Percentiles rank a stretch among this genome's conserved stretches.
Evolutionary conservation across 2,888 invertebrate species (phyloP).

Genomic region (Anoncus sp.): DNA sequence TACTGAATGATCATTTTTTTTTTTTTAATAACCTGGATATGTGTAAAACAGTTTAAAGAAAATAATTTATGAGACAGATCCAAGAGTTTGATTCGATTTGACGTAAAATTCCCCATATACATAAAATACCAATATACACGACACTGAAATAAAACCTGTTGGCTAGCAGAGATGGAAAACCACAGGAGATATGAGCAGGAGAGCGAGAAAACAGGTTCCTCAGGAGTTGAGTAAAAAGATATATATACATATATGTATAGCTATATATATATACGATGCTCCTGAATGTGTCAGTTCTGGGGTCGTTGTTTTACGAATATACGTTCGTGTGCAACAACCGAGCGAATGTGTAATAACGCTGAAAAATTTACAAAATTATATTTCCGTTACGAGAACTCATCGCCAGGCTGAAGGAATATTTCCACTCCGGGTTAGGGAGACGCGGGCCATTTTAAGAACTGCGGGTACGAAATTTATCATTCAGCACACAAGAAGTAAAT

Average conservation of each 20-base stretch:
- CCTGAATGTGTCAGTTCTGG: conserved; percentile 39
- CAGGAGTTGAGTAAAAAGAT: conserved; percentile 23
- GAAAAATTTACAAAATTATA: conserved; percentile 51
- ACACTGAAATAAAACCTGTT: conserved; percentile 51
- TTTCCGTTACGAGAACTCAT: conserved; percentile 56
- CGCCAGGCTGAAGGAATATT: not conserved
- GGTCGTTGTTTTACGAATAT: conserved; percentile 20
- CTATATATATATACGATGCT: conserved; percentile 15
- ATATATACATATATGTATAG: not conserved
- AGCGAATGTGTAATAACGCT: conserved; percentile 47
- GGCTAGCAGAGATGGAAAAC: conserved; percentile 31
- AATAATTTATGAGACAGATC: too few species aligned
- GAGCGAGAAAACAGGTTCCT: conserved; percentile 37
- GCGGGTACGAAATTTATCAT: conserved; percentile 37
- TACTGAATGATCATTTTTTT: too few species aligned
- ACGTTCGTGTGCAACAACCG: too few species aligned
- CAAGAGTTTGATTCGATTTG: not conserved
- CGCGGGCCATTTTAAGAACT: conserved; percentile 10
- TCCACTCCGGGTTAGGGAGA: conserved; percentile 39
- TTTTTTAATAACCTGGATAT: too few species aligned
- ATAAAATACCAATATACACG: conserved; percentile 4
- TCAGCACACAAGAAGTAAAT: too few species aligned
- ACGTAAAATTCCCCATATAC: not conserved
- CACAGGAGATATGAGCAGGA: conserved; percentile 20
- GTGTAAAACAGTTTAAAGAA: too few species aligned